Conservation (phyloP, 2,888 invertebrate genomes). For the Miltochrista miniata region DNA sequence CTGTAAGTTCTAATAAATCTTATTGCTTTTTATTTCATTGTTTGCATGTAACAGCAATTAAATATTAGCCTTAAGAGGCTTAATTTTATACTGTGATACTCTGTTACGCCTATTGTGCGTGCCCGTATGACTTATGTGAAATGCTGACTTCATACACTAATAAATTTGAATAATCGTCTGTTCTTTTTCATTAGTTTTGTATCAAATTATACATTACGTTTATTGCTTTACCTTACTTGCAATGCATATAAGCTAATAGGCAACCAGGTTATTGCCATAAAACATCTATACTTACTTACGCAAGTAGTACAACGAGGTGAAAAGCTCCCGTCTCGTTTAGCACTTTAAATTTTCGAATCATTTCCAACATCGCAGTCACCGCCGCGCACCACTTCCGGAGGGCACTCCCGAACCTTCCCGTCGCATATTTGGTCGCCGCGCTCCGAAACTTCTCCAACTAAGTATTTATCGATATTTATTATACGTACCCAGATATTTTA, state of each 20-base stretch:
- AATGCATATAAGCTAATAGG: too few species aligned
- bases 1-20: slow-evolving; percentile 29
- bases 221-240: too few species aligned
- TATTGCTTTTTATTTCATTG: slow-evolving; percentile 26
- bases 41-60: slow-evolving; percentile 18
- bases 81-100: neutral
- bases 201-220: too few species aligned
- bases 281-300: too few species aligned
- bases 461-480: slow-evolving; percentile 32
- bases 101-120: neutral
- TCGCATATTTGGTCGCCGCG: slow-evolving; percentile 8
- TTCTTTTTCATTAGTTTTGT: too few species aligned
- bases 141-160: too few species aligned
- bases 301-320: neutral
- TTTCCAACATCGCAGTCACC: slow-evolving; percentile 22
- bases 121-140: neutral
- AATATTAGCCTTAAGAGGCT: slow-evolving; percentile 2
- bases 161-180: too few species aligned
- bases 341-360: slow-evolving; percentile 24
- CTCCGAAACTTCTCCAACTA: slow-evolving; percentile 12
- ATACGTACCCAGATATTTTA: slow-evolving; percentile 11
- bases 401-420: neutral
- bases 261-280: too few species aligned
- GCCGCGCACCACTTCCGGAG: slow-evolving; percentile 10
- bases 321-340: slow-evolving; percentile 17